Evolutionary conservation across 2,113 vertebrate genomes (phyloP).

Genomic region (Trogon melanurus): DNA sequence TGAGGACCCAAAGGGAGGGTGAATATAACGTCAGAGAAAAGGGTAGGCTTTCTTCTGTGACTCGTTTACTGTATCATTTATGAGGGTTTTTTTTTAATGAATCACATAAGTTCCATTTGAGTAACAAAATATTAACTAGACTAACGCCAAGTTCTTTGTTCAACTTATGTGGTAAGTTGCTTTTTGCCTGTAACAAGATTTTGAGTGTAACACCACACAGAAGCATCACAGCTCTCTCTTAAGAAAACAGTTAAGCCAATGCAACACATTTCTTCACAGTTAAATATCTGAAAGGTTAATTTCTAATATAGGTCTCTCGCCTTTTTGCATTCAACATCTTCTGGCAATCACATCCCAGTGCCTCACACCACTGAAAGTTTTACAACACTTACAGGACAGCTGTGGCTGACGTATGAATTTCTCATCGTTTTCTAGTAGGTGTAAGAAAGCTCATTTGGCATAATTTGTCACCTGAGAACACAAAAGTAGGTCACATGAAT

Average conservation of each 20-base stretch:
- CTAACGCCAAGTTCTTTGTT: neutral
- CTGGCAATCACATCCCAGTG: neutral
- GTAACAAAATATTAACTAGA: neutral
- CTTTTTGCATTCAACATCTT: neutral
- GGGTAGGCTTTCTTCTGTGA: neutral
- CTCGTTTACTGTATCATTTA: neutral
- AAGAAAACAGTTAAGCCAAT: neutral
- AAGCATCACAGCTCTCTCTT: neutral
- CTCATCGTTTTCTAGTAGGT: constrained; percentile 42
- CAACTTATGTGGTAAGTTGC: neutral
- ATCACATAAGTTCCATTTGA: neutral
- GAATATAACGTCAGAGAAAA: neutral
- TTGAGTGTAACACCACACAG: neutral
- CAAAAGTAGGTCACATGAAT: constrained; percentile 64
- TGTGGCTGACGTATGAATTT: constrained; percentile 32
- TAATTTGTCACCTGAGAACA: constrained; percentile 67
- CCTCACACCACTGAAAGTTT: neutral
- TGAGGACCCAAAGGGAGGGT: neutral
- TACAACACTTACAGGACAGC: constrained; percentile 18
- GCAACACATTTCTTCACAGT: neutral
- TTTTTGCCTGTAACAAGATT: neutral
- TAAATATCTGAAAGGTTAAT: neutral
- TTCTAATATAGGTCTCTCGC: neutral
- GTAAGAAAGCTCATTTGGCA: constrained; percentile 60
- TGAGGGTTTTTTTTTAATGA: neutral